phyloP scores from a whole-genome alignment of 2,797 vertebrate genomes.

The Cossypha polioptera region DNA sequence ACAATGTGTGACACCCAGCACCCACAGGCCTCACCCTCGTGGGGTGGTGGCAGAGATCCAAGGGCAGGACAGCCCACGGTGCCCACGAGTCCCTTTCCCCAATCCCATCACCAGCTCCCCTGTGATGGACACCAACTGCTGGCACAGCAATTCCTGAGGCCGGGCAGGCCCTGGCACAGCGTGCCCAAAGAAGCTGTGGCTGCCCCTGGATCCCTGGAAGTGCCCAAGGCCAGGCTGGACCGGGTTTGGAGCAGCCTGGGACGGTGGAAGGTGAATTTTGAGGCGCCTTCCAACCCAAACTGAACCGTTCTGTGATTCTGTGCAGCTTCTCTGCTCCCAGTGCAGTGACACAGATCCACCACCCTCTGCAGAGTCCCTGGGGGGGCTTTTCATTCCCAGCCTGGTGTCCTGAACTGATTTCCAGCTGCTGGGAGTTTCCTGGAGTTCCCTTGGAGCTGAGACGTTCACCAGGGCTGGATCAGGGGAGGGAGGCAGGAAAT shows the following conservation, averaged over 20 bases:
- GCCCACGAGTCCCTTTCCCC: accelerated
- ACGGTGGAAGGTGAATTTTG: accelerated
- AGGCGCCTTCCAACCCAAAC: neutral
- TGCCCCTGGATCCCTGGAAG: neutral
- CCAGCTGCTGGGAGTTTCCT: neutral
- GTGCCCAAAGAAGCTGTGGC: neutral
- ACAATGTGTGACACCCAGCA: accelerated
- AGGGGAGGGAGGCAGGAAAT: neutral
- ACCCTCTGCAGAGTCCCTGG: neutral
- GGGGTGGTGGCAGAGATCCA: neutral
- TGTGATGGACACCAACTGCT: too few relatives aligned
- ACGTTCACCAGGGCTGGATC: accelerated
- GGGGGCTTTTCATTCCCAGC: neutral
- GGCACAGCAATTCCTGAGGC: neutral
- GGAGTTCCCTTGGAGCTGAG: neutral
- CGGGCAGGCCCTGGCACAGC: neutral
- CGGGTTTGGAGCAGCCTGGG: neutral
- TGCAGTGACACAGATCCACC: neutral
- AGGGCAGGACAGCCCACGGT: accelerated
- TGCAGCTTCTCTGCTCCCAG: neutral
- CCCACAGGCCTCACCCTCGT: accelerated
- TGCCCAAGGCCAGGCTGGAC: neutral
- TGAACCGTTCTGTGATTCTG: accelerated
- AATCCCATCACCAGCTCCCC: accelerated
- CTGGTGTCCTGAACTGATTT: neutral